Evolutionary conservation across 2,797 vertebrate genomes (phyloP).

Genomic region (Sternotherus odoratus): DNA sequence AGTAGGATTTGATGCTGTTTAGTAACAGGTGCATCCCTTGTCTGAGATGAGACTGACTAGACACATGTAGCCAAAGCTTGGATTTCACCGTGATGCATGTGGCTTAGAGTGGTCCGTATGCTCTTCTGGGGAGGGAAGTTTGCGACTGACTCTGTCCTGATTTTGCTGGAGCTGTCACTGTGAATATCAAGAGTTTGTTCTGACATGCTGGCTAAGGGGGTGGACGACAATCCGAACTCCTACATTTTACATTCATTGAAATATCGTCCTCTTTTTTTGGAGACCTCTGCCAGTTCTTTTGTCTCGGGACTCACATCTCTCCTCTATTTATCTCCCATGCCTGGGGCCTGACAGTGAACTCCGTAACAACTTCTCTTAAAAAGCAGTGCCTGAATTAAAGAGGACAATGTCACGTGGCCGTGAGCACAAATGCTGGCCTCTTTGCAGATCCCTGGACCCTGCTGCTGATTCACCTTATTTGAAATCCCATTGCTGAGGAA

Average conservation of each 20-base stretch:
- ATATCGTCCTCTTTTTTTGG: constrained; percentile 20
- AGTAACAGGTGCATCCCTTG: neutral
- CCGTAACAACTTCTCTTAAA: neutral
- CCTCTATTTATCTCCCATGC: neutral
- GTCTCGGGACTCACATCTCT: accelerated
- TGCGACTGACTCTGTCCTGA: neutral
- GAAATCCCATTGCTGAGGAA: constrained; percentile 9
- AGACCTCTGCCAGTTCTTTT: neutral
- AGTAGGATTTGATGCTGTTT: neutral
- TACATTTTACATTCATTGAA: constrained; percentile 68
- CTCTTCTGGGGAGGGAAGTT: neutral
- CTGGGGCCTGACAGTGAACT: neutral
- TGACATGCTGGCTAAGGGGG: neutral
- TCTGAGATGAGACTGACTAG: neutral
- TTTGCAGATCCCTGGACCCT: neutral
- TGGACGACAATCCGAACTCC: constrained; percentile 56
- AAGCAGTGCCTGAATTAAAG: constrained; percentile 4
- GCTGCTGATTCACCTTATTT: constrained; percentile 28
- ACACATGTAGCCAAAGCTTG: neutral
- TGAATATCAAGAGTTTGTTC: neutral
- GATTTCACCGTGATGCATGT: neutral
- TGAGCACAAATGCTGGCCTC: constrained; percentile 18
- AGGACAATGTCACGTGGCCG: neutral
- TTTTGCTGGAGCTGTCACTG: constrained; percentile 44
- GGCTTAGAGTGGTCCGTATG: neutral